phyloP scores from a whole-genome alignment of 2,888 invertebrate genomes.

The Eretmocerus hayati region DNA sequence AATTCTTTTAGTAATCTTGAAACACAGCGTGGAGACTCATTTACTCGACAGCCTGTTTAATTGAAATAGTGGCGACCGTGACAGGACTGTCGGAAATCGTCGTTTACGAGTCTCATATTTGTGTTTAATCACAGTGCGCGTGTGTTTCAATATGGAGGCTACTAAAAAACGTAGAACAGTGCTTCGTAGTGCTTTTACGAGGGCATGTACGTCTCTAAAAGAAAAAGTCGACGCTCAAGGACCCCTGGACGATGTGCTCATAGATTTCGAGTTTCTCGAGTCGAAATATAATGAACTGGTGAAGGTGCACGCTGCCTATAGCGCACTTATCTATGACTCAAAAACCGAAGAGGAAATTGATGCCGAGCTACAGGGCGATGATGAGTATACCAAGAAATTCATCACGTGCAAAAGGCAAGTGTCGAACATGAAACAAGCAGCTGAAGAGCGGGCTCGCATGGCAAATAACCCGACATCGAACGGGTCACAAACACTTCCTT shows the following conservation, averaged over 20 bases:
- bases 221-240: not conserved
- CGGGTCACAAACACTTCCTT: not conserved
- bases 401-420: not conserved
- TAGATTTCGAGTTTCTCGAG: not conserved
- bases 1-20: no score
- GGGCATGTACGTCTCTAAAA: not conserved
- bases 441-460: no score
- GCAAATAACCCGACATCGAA: no score
- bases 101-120: not conserved
- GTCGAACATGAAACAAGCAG: not conserved
- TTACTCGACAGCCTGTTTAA: no score
- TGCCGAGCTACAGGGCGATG: not conserved
- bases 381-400: not conserved
- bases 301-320: not conserved
- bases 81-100: not conserved
- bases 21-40: no score
- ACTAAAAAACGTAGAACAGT: not conserved
- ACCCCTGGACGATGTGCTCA: not conserved
- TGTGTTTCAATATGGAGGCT: not conserved
- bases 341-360: not conserved
- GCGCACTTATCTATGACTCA: not conserved
- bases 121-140: not conserved
- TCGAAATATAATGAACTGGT: not conserved
- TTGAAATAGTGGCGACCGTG: not conserved
- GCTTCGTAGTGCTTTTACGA: not conserved